Evolutionary conservation across 1,140 invertebrate genomes (phyloP), one percentile per base, ranked within the genome.

Genomic region (Calosoma granatense): DNA sequence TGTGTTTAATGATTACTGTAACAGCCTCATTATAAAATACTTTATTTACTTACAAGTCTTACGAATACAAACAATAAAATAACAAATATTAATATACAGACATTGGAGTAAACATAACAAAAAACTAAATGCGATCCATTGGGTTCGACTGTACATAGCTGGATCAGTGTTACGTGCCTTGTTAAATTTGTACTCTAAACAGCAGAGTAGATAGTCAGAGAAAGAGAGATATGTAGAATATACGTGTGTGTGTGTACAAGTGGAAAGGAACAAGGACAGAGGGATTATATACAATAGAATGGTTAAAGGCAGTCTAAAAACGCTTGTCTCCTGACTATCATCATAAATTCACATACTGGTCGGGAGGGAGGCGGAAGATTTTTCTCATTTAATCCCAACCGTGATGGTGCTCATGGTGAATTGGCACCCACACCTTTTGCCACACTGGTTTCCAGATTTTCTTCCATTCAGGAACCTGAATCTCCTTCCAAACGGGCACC

Each of bases 381-480:
- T n/a, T n/a, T n/a, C n/a, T n/a, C n/a, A 17, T 56, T 76, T 74
- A 84, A 66, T 83, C 81, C 77, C 81, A 84, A 56, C 83, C 80
- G 58, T 78, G 74, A 36, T 77, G 72, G 53, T 79, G 71, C 60
- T 80, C 74, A 57, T 74, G 69, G 56, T 68, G 41, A 17, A 47
- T 47, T 47, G 82, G 82, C 1, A 82, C 75, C 70, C 78, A 75
- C 26, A 74, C 74, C 59, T 78, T 76, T 39, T 80, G 79, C 79
- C 80, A 82, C 63, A 76, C 74, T 78, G 72, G 20, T 75, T 63
- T 87, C 83, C 80, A 86, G 17, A 86, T 78, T 69, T 84, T 83
- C 62, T 86, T 81, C 81, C 84, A 87, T 15, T 80, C 79, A 15
- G 84, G 82, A 14, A 86, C 81, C 71, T 86, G 80, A 20, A 84